Percentiles rank a stretch among this genome's conserved stretches.
phyloP scores from a whole-genome alignment of 2,888 invertebrate species.

The Polydrusus cervinus region DNA sequence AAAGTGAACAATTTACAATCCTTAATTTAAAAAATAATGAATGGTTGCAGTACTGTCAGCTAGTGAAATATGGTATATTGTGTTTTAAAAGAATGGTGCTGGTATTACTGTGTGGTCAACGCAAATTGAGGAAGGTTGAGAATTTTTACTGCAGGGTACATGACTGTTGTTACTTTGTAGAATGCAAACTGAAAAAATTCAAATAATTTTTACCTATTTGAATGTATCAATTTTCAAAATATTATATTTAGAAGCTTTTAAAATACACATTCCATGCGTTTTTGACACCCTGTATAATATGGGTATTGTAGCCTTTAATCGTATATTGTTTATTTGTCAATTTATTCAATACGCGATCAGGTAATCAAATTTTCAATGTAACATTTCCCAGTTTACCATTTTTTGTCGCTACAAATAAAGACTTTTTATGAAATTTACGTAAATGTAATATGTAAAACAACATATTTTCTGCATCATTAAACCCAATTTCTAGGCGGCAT shows the following conservation, averaged over 20 bases:
- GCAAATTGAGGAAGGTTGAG: background rate
- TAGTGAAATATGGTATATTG: constrained; percentile 19
- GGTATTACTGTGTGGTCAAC: constrained; percentile 9
- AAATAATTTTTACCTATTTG: too few species aligned
- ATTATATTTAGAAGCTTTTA: too few species aligned
- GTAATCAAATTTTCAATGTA: background rate
- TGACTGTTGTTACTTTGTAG: background rate
- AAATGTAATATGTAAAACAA: constrained; percentile 22
- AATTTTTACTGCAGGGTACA: background rate
- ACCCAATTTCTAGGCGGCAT: constrained; percentile 1
- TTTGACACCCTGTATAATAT: too few species aligned
- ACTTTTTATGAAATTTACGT: constrained; percentile 5
- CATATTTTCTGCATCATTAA: constrained; percentile 21
- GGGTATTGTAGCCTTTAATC: too few species aligned
- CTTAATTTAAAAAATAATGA: constrained; percentile 18
- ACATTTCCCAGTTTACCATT: background rate
- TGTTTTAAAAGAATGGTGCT: constrained; percentile 14
- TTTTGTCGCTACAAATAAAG: background rate
- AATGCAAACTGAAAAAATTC: too few species aligned
- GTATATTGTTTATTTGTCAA: background rate
- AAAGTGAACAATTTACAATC: constrained; percentile 6
- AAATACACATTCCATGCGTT: too few species aligned
- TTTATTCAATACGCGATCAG: background rate
- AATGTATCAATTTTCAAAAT: too few species aligned
- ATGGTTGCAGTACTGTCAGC: constrained; percentile 19